Evolutionary conservation across 2,113 vertebrate genomes (phyloP), one percentile per base, ranked within the genome.

Genomic region (Varanus komodoensis): DNA sequence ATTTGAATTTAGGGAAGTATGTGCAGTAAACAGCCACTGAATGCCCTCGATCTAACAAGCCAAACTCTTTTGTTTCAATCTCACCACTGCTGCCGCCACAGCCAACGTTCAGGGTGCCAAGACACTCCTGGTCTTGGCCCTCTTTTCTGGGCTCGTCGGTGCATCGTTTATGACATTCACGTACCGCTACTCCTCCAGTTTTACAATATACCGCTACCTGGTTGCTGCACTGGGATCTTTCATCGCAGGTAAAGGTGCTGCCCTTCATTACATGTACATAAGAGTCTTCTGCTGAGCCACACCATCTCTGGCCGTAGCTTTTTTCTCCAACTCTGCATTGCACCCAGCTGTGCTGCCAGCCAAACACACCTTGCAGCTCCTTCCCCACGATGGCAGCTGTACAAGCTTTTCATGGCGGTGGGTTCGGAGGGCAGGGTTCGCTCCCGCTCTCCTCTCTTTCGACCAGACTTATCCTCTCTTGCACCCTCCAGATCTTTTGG

Each of bases 111-210:
- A 86, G 2, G 75, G 83, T 23, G 64, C 83, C 83, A 78, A 77
- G 67, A 71, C 74, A 0, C 48, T 90, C 1, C 23, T 90, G 6
- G 11, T 90, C 17, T 6, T 86, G 50, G 83, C 89, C 12, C 32
- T 90, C 12, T 90, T 90, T 9, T 90, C 23, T 54, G 57, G 48
- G 3, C 44, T 90, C 2, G 8, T 90, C 17, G 50, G 83, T 1
- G 48, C 83, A 25, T 90, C 89, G 2, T 90, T 57, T 54, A 90
- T 90, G 89, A 71, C 11, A 0, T 80, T 90, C 71, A 90, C 83
- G 21, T 90, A 90, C 50, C 89, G 75, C 64, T 90, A 90, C 52
- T 25, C 50, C 1, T 7, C 64, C 25, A 32, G 5, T 71, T 69
- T 38, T 54, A 32, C 32, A 21, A 54, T 44, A 25, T 57, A 79